Evolutionary conservation across 2,888 invertebrate species (phyloP).

Genomic region (Coleophora deauratella): DNA sequence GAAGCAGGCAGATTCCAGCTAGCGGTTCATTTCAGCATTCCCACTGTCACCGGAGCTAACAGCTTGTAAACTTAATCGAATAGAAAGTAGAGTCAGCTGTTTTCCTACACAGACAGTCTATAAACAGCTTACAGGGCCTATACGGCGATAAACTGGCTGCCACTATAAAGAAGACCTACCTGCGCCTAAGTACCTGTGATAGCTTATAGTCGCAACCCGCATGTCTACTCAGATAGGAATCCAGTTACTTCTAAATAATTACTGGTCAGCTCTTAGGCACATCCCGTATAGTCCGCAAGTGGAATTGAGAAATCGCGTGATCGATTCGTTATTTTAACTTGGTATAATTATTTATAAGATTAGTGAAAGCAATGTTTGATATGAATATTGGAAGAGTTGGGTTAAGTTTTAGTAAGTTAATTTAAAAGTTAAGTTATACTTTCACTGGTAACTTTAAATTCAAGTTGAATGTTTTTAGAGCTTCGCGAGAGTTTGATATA

Average conservation of each 20-base stretch:
- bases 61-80: no score
- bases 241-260: slow-evolving; percentile 12
- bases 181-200: neutral
- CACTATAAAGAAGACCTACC: no score
- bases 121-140: no score
- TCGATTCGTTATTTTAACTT: neutral
- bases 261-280: slow-evolving; percentile 3
- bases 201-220: neutral
- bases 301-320: neutral
- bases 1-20: no score
- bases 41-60: no score
- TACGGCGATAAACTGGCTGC: no score
- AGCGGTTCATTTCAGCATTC: no score
- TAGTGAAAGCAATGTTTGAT: slow-evolving; percentile 4
- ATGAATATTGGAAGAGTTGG: slow-evolving; percentile 3
- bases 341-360: neutral
- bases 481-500: no score
- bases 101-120: no score
- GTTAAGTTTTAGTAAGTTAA: neutral
- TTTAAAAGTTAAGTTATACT: neutral
- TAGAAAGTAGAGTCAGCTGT: no score
- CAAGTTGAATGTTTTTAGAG: no score
- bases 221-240: slow-evolving; percentile 4
- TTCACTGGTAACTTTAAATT: slow-evolving; percentile 5
- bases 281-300: slow-evolving; percentile 1